Conservation (phyloP, 2,113 vertebrate species). For the Bujurquina vittata region DNA sequence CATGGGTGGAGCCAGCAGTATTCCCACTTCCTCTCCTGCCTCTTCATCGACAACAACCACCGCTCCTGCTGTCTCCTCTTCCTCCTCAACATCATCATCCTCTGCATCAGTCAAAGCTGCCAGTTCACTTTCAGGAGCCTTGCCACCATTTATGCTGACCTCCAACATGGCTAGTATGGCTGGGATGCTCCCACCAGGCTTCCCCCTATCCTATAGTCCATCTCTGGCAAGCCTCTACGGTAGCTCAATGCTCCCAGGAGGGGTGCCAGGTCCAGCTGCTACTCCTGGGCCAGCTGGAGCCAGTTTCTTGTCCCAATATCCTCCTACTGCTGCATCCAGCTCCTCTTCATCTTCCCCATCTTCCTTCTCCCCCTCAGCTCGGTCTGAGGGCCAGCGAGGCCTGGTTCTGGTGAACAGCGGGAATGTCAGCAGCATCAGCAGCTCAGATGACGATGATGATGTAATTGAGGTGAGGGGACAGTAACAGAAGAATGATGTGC, state of each 20-base stretch:
- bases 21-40: conserved; percentile 80
- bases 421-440: conserved; percentile 47
- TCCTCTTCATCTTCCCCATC: conserved; percentile 82
- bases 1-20: conserved; percentile 31
- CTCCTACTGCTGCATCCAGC: conserved; percentile 76
- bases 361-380: conserved; percentile 80
- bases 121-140: conserved; percentile 84
- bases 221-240: conserved; percentile 83
- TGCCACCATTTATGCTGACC: conserved; percentile 89
- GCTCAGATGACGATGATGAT: conserved; percentile 82
- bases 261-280: conserved; percentile 81
- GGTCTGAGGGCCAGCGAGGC: conserved; percentile 81
- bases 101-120: conserved; percentile 82
- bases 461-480: conserved; percentile 90
- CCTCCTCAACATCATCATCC: conserved; percentile 84
- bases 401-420: conserved; percentile 77
- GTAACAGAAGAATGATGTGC: conserved; percentile 31
- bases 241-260: conserved; percentile 75
- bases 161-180: conserved; percentile 81
- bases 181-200: conserved; percentile 86
- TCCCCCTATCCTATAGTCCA: conserved; percentile 89
- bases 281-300: conserved; percentile 88
- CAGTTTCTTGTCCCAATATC: conserved; percentile 87
- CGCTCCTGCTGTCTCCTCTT: conserved; percentile 34
- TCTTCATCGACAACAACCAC: conserved; percentile 82